Conservation (phyloP, 2,797 vertebrate species). For the Pelobates cultripes region DNA sequence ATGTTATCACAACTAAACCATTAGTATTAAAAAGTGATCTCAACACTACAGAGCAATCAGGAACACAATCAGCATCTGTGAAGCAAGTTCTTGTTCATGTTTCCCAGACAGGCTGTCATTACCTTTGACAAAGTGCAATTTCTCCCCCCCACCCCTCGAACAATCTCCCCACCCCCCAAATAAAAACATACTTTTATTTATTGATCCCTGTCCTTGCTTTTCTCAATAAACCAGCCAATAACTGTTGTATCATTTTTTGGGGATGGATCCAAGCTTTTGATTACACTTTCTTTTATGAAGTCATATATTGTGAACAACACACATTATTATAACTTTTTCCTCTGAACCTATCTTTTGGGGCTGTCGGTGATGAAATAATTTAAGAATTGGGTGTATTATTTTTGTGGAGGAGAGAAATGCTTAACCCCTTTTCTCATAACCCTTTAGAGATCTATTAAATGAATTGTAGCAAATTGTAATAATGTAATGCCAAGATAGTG, state of each 20-base stretch:
- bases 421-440: too few relatives aligned
- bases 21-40: neutral
- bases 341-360: neutral
- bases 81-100: neutral
- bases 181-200: neutral
- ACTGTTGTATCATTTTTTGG: neutral
- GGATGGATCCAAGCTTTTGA: neutral
- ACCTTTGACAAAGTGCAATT: neutral
- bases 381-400: neutral
- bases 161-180: neutral
- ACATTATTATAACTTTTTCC: neutral
- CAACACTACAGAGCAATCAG: neutral
- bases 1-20: conserved; percentile 3
- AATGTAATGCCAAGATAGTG: too few relatives aligned
- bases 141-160: neutral
- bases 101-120: neutral
- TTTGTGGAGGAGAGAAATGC: too few relatives aligned
- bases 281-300: neutral
- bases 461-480: too few relatives aligned
- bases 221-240: neutral
- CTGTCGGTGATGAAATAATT: neutral
- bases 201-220: neutral
- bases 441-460: too few relatives aligned
- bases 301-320: neutral
- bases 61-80: neutral